Evolutionary conservation across 2,113 vertebrate genomes (phyloP).

Genomic region (Cyanoramphus novaezelandiae): DNA sequence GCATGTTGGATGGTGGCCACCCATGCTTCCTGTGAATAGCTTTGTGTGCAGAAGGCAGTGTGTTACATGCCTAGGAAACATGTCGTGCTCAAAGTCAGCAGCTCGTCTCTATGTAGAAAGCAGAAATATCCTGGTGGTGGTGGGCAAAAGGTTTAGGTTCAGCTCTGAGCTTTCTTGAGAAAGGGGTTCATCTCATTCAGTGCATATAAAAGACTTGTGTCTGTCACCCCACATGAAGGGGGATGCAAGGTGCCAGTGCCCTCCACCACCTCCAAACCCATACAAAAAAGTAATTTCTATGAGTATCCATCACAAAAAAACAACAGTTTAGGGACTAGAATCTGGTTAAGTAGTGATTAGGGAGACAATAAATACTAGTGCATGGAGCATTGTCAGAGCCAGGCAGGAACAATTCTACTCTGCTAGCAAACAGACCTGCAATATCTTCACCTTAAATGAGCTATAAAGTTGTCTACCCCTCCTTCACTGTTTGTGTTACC

Average conservation of each 20-base stretch:
- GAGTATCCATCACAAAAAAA: neutral
- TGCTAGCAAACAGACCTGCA: slow-evolving; percentile 10
- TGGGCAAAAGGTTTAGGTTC: neutral
- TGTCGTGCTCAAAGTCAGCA: neutral
- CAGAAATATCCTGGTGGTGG: neutral
- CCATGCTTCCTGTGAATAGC: neutral
- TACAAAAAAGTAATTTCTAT: neutral
- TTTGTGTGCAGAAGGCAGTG: neutral
- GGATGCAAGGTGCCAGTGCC: neutral
- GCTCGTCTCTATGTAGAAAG: neutral
- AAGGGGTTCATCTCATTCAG: neutral
- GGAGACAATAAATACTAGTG: neutral
- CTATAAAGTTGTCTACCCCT: slow-evolving; percentile 27
- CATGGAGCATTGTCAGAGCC: neutral
- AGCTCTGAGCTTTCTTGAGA: neutral
- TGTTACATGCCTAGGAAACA: neutral
- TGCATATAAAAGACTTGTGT: neutral
- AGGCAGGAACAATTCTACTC: neutral
- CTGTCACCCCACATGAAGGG: neutral
- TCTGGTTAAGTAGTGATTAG: neutral
- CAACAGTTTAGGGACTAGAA: neutral
- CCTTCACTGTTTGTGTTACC: neutral
- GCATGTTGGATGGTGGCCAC: neutral
- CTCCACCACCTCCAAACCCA: neutral
- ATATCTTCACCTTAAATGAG: slow-evolving; percentile 32